Percentiles rank a stretch among this genome's conserved stretches.
Conservation (phyloP, 2,113 vertebrate genomes). For the Calidris pygmaea region DNA sequence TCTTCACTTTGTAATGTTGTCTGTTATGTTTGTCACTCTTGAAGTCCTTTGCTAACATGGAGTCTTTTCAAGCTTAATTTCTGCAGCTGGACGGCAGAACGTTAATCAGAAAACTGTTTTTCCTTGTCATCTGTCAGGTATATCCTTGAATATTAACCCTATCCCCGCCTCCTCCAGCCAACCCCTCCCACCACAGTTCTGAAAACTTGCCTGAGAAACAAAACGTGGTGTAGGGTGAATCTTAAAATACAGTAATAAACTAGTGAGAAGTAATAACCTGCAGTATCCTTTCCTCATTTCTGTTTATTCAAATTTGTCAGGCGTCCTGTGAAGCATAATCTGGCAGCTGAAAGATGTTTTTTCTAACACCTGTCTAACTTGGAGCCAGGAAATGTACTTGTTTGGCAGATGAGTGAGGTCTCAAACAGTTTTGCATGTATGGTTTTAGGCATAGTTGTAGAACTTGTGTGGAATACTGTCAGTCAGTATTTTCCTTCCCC, state of each 20-base stretch:
- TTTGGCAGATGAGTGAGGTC: neutral
- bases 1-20: neutral
- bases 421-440: neutral
- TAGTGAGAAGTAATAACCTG: neutral
- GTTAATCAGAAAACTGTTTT: neutral
- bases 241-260: neutral
- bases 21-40: neutral
- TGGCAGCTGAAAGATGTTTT: neutral
- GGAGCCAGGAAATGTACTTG: neutral
- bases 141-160: neutral
- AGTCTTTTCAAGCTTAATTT: neutral
- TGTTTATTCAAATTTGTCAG: neutral
- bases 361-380: neutral
- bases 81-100: neutral
- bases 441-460: neutral
- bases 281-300: neutral
- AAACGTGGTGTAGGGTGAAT: neutral
- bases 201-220: neutral
- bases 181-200: neutral
- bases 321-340: neutral
- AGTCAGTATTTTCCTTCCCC: neutral
- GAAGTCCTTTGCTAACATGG: neutral
- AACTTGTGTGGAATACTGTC: neutral
- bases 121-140: neutral
- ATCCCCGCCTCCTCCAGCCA: neutral